These are phyloP conservation scores for Avahi laniger DNA, from an alignment of 2,797 vertebrate genomes.

Conservation along the genomic window DNA sequence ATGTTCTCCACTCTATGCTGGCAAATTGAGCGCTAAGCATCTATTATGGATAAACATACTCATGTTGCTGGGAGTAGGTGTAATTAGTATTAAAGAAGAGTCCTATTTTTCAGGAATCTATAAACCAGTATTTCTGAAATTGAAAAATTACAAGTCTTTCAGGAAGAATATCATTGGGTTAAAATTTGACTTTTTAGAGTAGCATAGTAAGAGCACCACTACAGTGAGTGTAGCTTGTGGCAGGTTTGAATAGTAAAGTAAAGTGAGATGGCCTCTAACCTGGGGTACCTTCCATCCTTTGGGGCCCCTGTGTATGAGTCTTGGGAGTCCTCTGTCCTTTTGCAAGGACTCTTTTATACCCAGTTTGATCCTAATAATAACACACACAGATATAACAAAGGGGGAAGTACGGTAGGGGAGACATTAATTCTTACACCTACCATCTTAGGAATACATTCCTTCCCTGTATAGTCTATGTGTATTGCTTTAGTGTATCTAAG, in stretches of 20 bases:
- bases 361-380: not conserved
- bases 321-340: not conserved
- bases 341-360: not conserved
- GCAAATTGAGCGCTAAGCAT: not conserved
- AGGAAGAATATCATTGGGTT: not conserved
- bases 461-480: not conserved
- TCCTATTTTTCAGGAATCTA: not conserved
- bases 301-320: not conserved
- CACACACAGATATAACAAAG: not conserved
- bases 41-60: not conserved
- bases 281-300: not conserved
- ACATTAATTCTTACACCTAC: not conserved
- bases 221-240: not conserved
- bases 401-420: not conserved
- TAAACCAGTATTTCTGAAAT: not conserved
- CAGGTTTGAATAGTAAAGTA: not conserved
- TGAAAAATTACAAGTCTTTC: not conserved
- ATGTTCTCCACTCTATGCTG: not conserved
- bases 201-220: not conserved
- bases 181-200: not conserved
- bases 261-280: not conserved
- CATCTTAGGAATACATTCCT: not conserved
- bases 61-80: not conserved
- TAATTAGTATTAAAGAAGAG: slow-evolving; percentile 7
- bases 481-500: not conserved